Evolutionary conservation across 2,113 vertebrate genomes (phyloP), one percentile per base, ranked within the genome.

Genomic region (Sinocyclocheilus grahami): DNA sequence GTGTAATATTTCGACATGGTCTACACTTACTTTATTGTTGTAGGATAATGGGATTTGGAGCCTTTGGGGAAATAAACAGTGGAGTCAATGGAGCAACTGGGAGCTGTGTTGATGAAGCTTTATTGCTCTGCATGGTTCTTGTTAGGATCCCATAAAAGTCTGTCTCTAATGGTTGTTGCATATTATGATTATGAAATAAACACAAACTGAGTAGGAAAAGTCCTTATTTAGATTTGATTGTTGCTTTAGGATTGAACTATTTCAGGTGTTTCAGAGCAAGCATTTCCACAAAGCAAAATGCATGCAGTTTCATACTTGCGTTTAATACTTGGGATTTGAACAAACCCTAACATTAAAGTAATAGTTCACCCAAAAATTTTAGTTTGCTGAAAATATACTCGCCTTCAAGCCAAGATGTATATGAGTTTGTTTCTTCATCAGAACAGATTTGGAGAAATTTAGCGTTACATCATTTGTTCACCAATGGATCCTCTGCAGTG

Each of bases 51-150:
- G 51, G 33, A 74, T 82, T 85, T 58, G 76, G 30, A 33, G 46
- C 46, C 48, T 60, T 51, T 69, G 20, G 37, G 24, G 60, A 88
- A 85, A 88, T 85, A 82, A 88, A 87, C 83, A 65, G 24, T 16
- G 78, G 74, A 37, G 48, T 53, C 13, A 78, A 42, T 58, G 71
- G 10, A 60, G 83, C 83, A 60, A 39, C 39, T 71, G 30, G 33
- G 39, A 33, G 16, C 3, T 77, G 42, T 58, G 46, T 81, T 60
- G 62, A 82, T 22, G 33, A 87, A 60, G 39, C 33, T 48, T 71
- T 18, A 82, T 48, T 82, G 78, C 60, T 60, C 24, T 46, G 30
- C 30, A 33, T 33, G 72, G 51, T 88, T 85, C 78, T 85, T 39
- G 42, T 82, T 20, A 78, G 27, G 51, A 51, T 84, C 46, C 24